Evolutionary conservation across 2,888 invertebrate species (phyloP), one percentile per base, ranked within the genome.

Genomic region (Apoda limacodes): DNA sequence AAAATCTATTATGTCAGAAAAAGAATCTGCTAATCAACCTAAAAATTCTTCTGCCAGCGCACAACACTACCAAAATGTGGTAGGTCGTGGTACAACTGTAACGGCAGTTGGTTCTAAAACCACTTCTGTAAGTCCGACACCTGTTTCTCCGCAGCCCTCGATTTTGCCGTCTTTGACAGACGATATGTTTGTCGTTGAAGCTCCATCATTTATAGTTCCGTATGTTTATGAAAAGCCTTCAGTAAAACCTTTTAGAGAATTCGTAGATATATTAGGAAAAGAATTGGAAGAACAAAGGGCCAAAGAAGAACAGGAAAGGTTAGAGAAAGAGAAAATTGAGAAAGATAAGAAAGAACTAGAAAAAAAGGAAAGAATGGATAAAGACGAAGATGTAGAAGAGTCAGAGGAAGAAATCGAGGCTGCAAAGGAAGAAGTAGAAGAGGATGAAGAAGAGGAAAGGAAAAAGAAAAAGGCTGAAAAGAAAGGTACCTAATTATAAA

Each of bases 191-290:
- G 93, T 95, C 7, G 89, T 95, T 6, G 94, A 95, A 67, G 94
- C 94, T 14, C 94, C 95, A 4, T 94, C 93, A 12, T 94, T 95
- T 58, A 93, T 95, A 57, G 94, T 95, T 46, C 95, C 95, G 25
- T 95, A 95, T 61, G 92, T 95, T 12, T 94, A 94, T 67, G 94
- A 95, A 61, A 94, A 94, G 60, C 92, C 93, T 6, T 92, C 94
- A 1, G 64, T 88, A 4, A 88, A 89, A 50, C 88, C 89, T 34
- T 84, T 94, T 40, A 88, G 87, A 57, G 87, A 89, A 42, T 88
- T 88, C 58, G 84, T 92, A 15, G 80, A 80, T 19, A 82, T 83
- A 47, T 70, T 89, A 39, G 86, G 85, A 20, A 83, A 83, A 40
- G 84, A 86, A 51, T 75, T 90, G 23, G 84, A 86, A 43, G 84